Percentiles rank a stretch among this genome's conserved stretches.
Conservation (phyloP, 2,888 invertebrate species). For the Agriopis aurantiaria region DNA sequence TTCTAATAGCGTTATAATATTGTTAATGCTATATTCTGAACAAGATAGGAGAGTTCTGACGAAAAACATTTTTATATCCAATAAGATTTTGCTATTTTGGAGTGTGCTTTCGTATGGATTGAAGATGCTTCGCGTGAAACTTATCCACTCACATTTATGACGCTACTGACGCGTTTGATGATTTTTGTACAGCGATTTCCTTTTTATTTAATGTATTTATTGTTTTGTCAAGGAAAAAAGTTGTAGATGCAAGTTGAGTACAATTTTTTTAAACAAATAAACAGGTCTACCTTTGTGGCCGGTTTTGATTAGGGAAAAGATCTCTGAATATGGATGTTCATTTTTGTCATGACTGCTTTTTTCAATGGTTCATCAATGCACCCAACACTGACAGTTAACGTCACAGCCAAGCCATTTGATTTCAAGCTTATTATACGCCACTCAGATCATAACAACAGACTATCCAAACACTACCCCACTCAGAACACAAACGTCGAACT, state of each 20-base stretch:
- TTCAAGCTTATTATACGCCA: not conserved
- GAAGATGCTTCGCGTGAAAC: not conserved
- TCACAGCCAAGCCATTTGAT: not conserved
- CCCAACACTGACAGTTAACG: not conserved
- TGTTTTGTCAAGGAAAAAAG: no score
- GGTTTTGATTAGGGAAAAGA: no score
- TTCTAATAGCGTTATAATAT: no score
- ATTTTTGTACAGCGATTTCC: not conserved
- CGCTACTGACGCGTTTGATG: not conserved
- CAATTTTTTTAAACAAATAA: no score
- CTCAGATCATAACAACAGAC: not conserved
- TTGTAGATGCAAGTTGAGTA: no score
- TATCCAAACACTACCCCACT: constrained; percentile 14
- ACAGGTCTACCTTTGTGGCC: no score
- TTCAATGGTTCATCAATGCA: not conserved
- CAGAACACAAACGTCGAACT: constrained; percentile 14
- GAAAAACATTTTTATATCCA: no score
- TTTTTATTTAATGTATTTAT: no score
- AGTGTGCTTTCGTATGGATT: not conserved
- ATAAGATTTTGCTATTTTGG: no score
- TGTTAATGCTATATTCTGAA: not conserved
- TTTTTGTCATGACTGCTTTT: no score
- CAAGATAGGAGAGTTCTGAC: no score
- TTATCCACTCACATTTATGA: not conserved
- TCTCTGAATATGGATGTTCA: no score